Evolutionary conservation across 2,888 invertebrate genomes (phyloP), one percentile per base, ranked within the genome.

Genomic region (Xanthia icteritia): DNA sequence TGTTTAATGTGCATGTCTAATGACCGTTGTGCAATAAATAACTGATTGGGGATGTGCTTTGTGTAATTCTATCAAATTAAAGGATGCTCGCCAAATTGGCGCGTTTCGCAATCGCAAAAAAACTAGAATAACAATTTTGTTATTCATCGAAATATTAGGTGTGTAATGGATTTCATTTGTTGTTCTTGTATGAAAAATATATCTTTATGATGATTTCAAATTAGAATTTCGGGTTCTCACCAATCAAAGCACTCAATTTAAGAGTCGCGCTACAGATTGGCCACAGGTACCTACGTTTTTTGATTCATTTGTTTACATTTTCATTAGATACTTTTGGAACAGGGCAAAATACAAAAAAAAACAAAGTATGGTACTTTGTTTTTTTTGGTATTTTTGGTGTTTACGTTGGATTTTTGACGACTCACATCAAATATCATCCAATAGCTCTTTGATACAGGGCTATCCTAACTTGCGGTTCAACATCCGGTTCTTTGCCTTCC

Each of bases 1-100:
- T 76, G 86, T 81, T 77, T 69, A 86, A 82, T 76, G 72, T 58
- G 81, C 85, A 85, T 86, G 74, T 42, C 76, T 81, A 86, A 85
- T 77, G 77, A 31, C 3, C 0, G 80, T 84, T 86, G 76, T 6
- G 79, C 73, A 86, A 86, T 64, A 64, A 0, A 75, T 86, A 84
- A 86, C 56, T 69, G 76, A 61, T 76, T 71, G 42, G 73, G 86
- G 86, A 86, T 83, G 79, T 75, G 63, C 39, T 76, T 65, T 71
- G 75, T 71, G 82, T 76, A 74, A 77, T 81, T 74, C 61, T 76
- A 79, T 76, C 69, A 75, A 77, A 83, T 75, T 79, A 84, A 77
- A 86, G 86, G 86, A 86, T 86, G 85, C 72, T 11, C 61, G 64
- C 36, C 48, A 76, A 81, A 86, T 85, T 85, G 61, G 56, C 31